These are phyloP conservation scores for Cyanoramphus novaezelandiae DNA, from an alignment of 2,113 vertebrate genomes.

Conservation along the genomic window DNA sequence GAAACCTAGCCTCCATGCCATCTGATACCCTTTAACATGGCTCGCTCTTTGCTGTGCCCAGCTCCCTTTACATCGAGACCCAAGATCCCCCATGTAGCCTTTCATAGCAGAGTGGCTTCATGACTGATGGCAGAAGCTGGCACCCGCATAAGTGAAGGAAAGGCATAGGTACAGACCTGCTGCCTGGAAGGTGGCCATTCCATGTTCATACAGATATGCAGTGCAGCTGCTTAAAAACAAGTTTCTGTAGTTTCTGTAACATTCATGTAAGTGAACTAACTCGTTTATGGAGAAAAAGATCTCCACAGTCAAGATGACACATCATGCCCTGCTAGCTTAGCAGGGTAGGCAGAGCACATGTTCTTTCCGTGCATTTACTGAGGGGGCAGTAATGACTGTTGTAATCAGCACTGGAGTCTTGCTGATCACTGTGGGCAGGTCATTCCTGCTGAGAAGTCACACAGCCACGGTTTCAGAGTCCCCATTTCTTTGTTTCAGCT, in stretches of 20 bases:
- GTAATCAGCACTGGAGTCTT: not conserved
- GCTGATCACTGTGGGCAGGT: not conserved
- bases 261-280: not conserved
- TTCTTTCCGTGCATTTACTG: not conserved
- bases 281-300: not conserved
- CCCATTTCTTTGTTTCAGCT: not conserved
- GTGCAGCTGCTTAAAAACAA: not conserved
- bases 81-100: not conserved
- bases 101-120: not conserved
- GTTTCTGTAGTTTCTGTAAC: not conserved
- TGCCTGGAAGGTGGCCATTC: not conserved
- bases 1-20: not conserved
- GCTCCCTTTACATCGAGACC: not conserved
- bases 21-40: fast-evolving
- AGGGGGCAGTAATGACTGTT: not conserved
- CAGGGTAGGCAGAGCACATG: fast-evolving
- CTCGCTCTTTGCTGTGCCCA: not conserved
- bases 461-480: not conserved
- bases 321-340: not conserved
- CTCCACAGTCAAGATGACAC: not conserved
- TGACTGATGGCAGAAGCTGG: not conserved
- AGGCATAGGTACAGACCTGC: not conserved
- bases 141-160: not conserved
- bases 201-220: not conserved
- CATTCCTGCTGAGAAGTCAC: not conserved